Conservation (phyloP, 64 coral and sea anemone species). For the Montipora foliosa region DNA sequence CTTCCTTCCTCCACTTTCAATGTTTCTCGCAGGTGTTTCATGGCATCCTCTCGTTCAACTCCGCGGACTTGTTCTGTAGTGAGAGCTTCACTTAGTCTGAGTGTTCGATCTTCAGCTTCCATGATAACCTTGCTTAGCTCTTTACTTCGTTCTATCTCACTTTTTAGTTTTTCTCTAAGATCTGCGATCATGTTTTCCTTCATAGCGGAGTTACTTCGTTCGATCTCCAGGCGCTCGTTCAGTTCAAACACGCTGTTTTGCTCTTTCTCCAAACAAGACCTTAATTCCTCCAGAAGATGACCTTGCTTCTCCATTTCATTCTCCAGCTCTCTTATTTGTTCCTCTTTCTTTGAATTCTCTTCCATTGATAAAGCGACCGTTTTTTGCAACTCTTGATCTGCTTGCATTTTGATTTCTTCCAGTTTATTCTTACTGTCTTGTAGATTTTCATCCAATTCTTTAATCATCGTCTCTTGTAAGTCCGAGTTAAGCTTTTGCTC, state of each 20-base stretch:
- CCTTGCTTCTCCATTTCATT: conserved; percentile 41
- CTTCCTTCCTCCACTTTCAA: conserved; percentile 34
- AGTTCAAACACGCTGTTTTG: conserved; percentile 79
- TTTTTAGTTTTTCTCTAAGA: conserved; percentile 35
- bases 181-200: conserved; percentile 59
- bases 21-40: conserved; percentile 3
- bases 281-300: conserved; percentile 61
- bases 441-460: conserved; percentile 75
- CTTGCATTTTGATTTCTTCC: conserved; percentile 57
- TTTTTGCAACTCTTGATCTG: conserved; percentile 67
- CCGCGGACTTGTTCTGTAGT: conserved; percentile 73
- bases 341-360: conserved; percentile 70
- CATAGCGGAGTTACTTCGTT: conserved; percentile 37
- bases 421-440: conserved; percentile 69
- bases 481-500: conserved; percentile 65
- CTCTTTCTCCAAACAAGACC: conserved; percentile 64
- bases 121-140: conserved; percentile 48
- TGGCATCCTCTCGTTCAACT: conserved; percentile 52
- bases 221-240: conserved; percentile 67
- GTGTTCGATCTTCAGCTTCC: conserved; percentile 71
- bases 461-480: conserved; percentile 75
- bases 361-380: conserved; percentile 29
- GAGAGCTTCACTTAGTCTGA: conserved; percentile 59
- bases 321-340: conserved; percentile 44
- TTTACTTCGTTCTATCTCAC: conserved; percentile 22